Percentiles rank a stretch among this genome's conserved stretches.
Conservation (phyloP, 2,797 vertebrate genomes). For the Chiloscyllium punctatum region DNA sequence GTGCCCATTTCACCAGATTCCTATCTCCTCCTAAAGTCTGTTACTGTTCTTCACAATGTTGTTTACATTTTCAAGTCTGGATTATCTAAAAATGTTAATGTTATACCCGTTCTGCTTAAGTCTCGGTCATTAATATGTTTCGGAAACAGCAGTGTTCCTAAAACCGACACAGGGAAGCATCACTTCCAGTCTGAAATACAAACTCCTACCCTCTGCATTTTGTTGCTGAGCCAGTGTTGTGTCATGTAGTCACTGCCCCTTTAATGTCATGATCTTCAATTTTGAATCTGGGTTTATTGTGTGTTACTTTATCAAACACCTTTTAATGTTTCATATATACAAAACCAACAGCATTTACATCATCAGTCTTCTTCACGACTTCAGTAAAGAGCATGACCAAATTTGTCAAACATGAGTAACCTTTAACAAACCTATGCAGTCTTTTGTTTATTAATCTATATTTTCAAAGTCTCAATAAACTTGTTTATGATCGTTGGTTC, state of each 20-base stretch:
- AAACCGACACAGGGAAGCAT: not conserved
- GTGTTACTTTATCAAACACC: not conserved
- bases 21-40: not conserved
- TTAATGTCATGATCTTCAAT: not conserved
- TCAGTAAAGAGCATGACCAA: not conserved
- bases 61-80: not conserved
- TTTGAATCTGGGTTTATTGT: not conserved
- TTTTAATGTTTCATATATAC: not conserved
- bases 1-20: not conserved
- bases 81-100: not conserved
- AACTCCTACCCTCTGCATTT: not conserved
- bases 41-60: not conserved
- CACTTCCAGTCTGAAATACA: not conserved
- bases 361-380: not conserved
- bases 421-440: not conserved
- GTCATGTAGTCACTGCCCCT: too few species aligned
- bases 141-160: not conserved
- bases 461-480: not conserved
- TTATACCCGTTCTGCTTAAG: not conserved
- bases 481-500: not conserved
- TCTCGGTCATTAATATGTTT: not conserved
- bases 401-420: not conserved
- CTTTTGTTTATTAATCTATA: not conserved
- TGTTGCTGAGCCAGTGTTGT: not conserved
- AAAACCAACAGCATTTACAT: not conserved